These are phyloP conservation scores for Myodes glareolus DNA, from an alignment of 2,113 vertebrate species.

Conservation along the genomic window DNA sequence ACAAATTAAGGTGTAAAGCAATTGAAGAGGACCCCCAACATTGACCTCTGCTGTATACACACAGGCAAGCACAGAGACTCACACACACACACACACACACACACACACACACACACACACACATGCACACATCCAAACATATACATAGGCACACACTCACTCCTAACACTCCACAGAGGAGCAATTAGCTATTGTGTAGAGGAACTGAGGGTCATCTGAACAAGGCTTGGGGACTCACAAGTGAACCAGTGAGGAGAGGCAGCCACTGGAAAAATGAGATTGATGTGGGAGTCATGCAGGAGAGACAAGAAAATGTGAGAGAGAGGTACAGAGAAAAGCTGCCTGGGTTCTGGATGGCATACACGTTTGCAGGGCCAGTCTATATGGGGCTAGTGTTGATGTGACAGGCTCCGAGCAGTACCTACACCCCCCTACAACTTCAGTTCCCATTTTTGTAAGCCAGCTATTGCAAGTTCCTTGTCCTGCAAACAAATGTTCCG, in stretches of 20 bases:
- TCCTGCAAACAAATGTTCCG: neutral
- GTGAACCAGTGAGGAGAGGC: neutral
- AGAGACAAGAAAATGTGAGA: neutral
- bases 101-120: neutral
- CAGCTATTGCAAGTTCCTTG: neutral
- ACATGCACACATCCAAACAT: neutral
- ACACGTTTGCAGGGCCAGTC: too few species aligned
- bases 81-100: neutral
- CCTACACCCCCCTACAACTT: neutral
- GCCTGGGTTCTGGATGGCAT: neutral
- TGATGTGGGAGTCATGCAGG: rapidly evolving
- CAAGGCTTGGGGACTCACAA: neutral
- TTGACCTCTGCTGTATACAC: neutral
- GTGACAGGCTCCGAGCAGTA: neutral
- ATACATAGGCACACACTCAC: too few species aligned
- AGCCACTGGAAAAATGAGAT: neutral
- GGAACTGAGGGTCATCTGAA: neutral
- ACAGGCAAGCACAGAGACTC: neutral
- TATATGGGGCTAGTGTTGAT: rapidly evolving
- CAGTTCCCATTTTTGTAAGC: neutral
- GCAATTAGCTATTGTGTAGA: too few species aligned
- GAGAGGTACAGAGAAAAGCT: neutral
- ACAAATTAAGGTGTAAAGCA: neutral
- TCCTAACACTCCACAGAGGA: neutral
- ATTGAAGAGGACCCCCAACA: neutral